These are phyloP conservation scores for Telmatochromis sp. DNA, from an alignment of 2,113 vertebrate genomes.

Conservation along the genomic window DNA sequence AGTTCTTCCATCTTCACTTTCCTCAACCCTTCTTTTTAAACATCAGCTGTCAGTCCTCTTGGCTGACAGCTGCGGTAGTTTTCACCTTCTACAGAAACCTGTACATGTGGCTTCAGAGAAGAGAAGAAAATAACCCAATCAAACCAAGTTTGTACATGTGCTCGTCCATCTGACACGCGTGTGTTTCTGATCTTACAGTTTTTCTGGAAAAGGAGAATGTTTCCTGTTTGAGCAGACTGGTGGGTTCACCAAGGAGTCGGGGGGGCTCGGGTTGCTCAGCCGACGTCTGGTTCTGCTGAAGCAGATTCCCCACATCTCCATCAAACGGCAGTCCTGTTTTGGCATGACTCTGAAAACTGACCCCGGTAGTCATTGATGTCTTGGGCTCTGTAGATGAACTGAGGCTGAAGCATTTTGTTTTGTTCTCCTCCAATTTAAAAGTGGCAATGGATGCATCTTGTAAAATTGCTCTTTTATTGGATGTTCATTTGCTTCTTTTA, in stretches of 20 bases:
- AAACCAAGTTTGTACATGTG: conserved; percentile 49
- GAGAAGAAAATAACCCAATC: conserved; percentile 32
- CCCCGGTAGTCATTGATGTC: conserved; percentile 44
- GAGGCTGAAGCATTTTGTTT: neutral
- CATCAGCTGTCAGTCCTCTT: neutral
- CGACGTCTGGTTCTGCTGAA: conserved; percentile 65
- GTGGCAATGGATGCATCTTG: neutral
- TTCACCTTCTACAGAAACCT: conserved; percentile 6
- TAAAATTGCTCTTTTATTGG: neutral
- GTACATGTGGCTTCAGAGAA: conserved; percentile 4
- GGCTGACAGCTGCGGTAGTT: neutral
- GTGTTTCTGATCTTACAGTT: conserved; percentile 59
- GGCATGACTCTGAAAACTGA: conserved; percentile 61
- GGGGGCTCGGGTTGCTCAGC: conserved; percentile 52
- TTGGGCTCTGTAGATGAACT: conserved; percentile 3
- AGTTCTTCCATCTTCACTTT: neutral
- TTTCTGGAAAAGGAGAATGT: conserved; percentile 43
- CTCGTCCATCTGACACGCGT: conserved; percentile 26
- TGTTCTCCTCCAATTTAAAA: neutral
- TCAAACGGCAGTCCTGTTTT: conserved; percentile 59
- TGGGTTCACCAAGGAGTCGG: conserved; percentile 63
- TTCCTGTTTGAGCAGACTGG: conserved; percentile 59
- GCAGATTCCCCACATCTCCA: conserved; percentile 62
- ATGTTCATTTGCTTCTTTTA: neutral
- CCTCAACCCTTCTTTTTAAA: neutral